A percentile compares a stretch with the other conserved stretches of the same genome.
Conservation (phyloP, 2,797 vertebrate species). For the Calcarius lapponicus region DNA sequence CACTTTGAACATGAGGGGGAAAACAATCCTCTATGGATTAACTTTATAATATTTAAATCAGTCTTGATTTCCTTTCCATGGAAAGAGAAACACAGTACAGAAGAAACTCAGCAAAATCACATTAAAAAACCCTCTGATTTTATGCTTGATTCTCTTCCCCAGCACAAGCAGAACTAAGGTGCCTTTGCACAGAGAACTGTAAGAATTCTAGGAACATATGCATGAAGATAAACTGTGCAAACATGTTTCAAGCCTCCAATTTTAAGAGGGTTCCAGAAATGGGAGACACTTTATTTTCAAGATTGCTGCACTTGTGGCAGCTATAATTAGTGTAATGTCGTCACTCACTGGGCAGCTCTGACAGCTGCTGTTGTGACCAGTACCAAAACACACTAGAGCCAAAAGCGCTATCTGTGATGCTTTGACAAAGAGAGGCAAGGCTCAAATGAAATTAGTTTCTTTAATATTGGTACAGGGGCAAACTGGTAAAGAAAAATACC, state of each 20-base stretch:
- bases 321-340: not conserved
- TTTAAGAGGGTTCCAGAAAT: not conserved
- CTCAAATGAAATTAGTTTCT: not conserved
- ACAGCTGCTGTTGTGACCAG: not conserved
- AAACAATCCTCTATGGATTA: not conserved
- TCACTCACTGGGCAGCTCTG: rapidly evolving
- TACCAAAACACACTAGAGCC: not conserved
- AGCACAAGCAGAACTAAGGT: not conserved
- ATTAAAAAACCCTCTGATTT: not conserved
- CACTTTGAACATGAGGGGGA: not conserved
- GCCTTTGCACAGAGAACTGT: not conserved
- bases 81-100: not conserved
- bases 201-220: not conserved
- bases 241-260: not conserved
- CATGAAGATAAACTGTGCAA: not conserved
- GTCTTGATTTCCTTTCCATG: not conserved
- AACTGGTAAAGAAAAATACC: not conserved
- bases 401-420: not conserved
- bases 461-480: not conserved
- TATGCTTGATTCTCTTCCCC: not conserved
- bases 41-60: not conserved
- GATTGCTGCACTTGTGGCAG: not conserved
- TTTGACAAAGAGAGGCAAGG: not conserved
- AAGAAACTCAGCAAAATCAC: not conserved
- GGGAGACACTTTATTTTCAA: not conserved